phyloP scores from a whole-genome alignment of 2,797 vertebrate genomes.

The Otus scops region DNA sequence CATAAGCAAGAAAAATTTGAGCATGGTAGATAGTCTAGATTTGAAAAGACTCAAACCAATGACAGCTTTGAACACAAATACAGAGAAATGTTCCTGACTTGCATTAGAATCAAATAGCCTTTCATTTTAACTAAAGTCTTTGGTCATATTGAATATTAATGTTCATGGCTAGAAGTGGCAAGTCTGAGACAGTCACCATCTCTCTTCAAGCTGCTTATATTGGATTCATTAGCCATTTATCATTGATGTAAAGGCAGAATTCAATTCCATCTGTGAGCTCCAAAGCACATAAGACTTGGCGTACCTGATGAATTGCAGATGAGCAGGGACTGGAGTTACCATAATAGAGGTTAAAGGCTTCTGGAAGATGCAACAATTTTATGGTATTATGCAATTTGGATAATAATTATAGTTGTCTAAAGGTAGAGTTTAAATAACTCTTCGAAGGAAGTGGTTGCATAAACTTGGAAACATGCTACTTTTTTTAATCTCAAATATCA shows the following conservation, averaged over 20 bases:
- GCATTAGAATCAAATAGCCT: background rate
- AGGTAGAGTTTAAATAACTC: background rate
- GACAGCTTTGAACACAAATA: background rate
- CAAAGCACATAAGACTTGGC: background rate
- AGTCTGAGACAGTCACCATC: background rate
- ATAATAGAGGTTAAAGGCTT: background rate
- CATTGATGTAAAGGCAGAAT: background rate
- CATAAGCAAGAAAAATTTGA: background rate
- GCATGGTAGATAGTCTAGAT: background rate
- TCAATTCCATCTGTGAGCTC: background rate
- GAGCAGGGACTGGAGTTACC: background rate
- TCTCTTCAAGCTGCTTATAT: conserved; percentile 22
- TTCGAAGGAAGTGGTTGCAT: background rate
- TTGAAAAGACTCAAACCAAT: background rate
- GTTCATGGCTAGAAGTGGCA: background rate
- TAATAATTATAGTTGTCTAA: background rate
- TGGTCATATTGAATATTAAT: background rate
- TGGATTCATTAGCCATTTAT: conserved; percentile 45
- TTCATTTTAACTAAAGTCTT: conserved; percentile 39
- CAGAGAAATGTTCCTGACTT: background rate
- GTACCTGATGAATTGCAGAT: background rate
- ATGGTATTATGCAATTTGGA: background rate
- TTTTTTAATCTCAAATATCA: background rate
- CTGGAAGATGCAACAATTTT: background rate
- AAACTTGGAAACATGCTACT: background rate